Base-by-base conservation (phyloP, 2,888 invertebrate genomes). In the Tribolium freemani region DNA sequence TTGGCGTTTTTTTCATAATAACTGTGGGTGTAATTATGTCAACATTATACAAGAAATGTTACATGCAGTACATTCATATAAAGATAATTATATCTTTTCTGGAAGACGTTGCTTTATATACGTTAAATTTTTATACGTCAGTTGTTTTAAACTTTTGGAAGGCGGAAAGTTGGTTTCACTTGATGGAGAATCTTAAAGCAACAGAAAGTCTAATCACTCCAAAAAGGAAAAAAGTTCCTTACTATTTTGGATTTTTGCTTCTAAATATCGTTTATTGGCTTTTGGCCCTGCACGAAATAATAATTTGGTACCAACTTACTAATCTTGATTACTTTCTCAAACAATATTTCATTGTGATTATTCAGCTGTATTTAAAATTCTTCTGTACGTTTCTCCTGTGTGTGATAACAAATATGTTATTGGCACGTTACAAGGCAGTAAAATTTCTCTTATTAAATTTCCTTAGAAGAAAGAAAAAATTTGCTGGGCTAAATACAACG, bases 391-490 rank as follows among this genome's bases (percentile, higher is more conserved):
- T 57, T 13, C 4, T 57, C 1, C 44, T 57, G 20, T 44, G 16
- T 57, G 44, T 57, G 6, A 10, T 57, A 44, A 57, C 44, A 44
- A 57, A 57, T 11, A 57, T 57, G 57, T 16, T 57, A 30, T 5
- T 38, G 1, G 13, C 8, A 44, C 38, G 57, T 11, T 57, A 57
- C n/a, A 57, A 13, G 44, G 57, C 44, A 13, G 9, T 57, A 20
- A 57, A 57, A 57, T 1, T 6, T 3, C 13, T 30, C 3, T 16
- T 57, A 10, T 6, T 9, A 3, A 38, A n/a, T 9, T 3, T 20
- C 13, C 20, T 10, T 38, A 10, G 11, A 13, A 38, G 16, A 13
- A n/a, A 16, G 16, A 10, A 38, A 31, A 57, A 9, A 16, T 16
- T 16, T 2, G 16, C 1, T 16, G 16, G 1, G 2, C 16, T 16